phyloP scores from a whole-genome alignment of 2,113 vertebrate species.

The Semicossyphus pulcher region DNA sequence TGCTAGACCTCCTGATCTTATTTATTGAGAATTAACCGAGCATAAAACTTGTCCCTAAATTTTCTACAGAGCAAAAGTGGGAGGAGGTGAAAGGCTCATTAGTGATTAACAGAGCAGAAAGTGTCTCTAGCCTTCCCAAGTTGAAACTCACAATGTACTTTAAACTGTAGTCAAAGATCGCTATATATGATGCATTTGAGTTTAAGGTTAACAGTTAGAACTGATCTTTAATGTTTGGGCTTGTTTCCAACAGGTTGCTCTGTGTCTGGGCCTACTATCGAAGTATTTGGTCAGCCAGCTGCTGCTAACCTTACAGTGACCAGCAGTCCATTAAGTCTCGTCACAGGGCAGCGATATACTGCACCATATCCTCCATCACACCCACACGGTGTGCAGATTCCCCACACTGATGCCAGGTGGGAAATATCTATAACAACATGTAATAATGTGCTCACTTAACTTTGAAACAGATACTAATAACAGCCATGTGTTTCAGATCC shows the following conservation, averaged over 20 bases:
- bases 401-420: conserved; percentile 90
- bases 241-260: conserved; percentile 79
- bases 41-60: conserved; percentile 81
- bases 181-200: conserved; percentile 15
- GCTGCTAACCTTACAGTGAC: conserved; percentile 84
- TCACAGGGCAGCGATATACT: conserved; percentile 78
- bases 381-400: conserved; percentile 80
- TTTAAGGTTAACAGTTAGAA: conserved; percentile 11
- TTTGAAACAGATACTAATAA: conserved; percentile 21
- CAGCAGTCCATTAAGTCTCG: conserved; percentile 85
- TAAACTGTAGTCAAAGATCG: conserved; percentile 43
- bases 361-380: conserved; percentile 82
- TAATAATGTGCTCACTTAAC: conserved; percentile 8
- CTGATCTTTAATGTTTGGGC: background rate
- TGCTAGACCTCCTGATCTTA: background rate
- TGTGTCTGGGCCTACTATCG: conserved; percentile 78
- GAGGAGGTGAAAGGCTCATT: conserved; percentile 78
- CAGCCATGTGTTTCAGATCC: conserved; percentile 83
- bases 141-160: conserved; percentile 52
- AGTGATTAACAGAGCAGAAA: conserved; percentile 89
- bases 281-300: conserved; percentile 85
- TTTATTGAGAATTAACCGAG: conserved; percentile 89
- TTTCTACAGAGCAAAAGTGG: conserved; percentile 82
- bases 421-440: conserved; percentile 28
- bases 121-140: conserved; percentile 73